Conservation (phyloP, 2,888 invertebrate species). For the Cordilura impudica region DNA sequence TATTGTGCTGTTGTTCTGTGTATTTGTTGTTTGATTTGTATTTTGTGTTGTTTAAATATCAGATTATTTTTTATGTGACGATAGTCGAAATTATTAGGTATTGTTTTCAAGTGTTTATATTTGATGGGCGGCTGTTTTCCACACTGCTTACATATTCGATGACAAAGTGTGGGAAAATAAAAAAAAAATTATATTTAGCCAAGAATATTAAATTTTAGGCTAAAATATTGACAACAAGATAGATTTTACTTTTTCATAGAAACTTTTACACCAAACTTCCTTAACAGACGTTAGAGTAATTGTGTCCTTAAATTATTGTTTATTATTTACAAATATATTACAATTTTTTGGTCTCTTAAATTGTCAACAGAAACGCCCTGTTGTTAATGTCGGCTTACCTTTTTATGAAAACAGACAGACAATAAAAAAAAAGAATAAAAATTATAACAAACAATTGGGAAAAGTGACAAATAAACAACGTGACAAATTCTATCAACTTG, state of each 20-base stretch:
- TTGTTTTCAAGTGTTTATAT: conserved; percentile 23
- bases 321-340: too few relatives aligned
- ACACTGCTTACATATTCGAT: not conserved
- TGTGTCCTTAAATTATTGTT: too few relatives aligned
- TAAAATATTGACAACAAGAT: too few relatives aligned
- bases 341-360: too few relatives aligned
- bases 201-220: too few relatives aligned
- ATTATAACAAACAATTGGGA: conserved; percentile 53
- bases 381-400: conserved; percentile 21
- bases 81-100: conserved; percentile 14
- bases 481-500: conserved; percentile 45
- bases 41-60: not conserved
- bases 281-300: not conserved
- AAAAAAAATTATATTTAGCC: too few relatives aligned
- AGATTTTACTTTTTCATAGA: too few relatives aligned
- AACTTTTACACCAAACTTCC: too few relatives aligned
- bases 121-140: not conserved
- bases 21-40: conserved; percentile 24
- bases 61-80: conserved; percentile 20
- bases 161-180: not conserved
- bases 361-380: conserved; percentile 22
- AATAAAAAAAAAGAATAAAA: conserved; percentile 14
- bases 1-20: not conserved
- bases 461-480: conserved; percentile 51
- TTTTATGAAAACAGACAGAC: not conserved